These are phyloP conservation scores for Nilaparvata lugens DNA, from an alignment of 1,140 invertebrate species.

Conservation along the genomic window DNA sequence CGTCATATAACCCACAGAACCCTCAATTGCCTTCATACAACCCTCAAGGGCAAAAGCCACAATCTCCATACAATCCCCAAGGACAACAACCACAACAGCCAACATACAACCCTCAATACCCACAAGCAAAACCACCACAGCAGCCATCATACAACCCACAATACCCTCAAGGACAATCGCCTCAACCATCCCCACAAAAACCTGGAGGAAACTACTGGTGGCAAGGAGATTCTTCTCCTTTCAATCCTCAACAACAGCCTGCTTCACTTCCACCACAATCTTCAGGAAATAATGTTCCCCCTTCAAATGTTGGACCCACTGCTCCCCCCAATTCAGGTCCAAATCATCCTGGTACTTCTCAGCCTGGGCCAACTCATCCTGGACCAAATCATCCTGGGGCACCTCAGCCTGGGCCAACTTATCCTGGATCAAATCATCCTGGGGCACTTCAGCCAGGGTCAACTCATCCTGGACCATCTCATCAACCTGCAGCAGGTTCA, in stretches of 20 bases:
- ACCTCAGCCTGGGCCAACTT: background rate
- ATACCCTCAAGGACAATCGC: too few relatives aligned
- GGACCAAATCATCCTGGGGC: background rate
- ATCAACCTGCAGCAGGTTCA: background rate
- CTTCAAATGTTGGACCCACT: background rate
- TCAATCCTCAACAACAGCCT: background rate
- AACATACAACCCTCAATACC: too few relatives aligned
- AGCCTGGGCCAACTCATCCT: background rate
- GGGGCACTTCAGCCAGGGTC: background rate
- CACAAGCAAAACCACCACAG: too few relatives aligned
- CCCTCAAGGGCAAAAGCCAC: too few relatives aligned
- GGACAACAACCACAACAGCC: too few relatives aligned
- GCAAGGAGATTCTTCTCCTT: background rate
- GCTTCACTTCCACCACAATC: background rate
- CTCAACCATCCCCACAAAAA: background rate
- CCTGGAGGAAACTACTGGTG: background rate
- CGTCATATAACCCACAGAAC: too few relatives aligned
- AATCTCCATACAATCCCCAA: too few relatives aligned
- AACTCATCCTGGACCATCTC: background rate
- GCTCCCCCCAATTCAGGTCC: background rate
- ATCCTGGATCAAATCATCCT: background rate
- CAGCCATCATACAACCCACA: too few relatives aligned
- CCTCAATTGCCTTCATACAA: too few relatives aligned
- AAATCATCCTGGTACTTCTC: background rate
- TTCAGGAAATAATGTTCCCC: background rate